These are phyloP conservation scores for Acanthoscelides obtectus DNA, from an alignment of 2,888 invertebrate genomes.

Conservation along the genomic window DNA sequence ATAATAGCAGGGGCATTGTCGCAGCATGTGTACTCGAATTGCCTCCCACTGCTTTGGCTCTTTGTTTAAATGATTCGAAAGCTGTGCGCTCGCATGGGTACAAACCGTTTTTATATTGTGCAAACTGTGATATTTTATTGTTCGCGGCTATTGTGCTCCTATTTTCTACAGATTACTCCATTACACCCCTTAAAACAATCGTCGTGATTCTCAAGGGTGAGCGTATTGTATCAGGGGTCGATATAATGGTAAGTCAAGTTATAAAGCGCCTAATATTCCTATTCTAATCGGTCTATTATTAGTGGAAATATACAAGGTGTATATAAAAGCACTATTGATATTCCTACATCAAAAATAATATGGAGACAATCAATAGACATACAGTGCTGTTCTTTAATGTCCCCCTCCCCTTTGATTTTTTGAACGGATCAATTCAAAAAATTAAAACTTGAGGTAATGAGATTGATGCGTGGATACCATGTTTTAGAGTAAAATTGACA, in stretches of 20 bases:
- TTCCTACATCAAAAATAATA: too few species aligned
- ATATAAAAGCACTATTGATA: too few species aligned
- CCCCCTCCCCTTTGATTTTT: too few species aligned
- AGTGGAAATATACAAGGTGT: too few species aligned
- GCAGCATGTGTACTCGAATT: slow-evolving; percentile 40
- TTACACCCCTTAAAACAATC: slow-evolving; percentile 36
- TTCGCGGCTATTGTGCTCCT: slow-evolving; percentile 38
- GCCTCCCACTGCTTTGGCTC: slow-evolving; percentile 43
- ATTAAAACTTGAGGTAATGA: too few species aligned
- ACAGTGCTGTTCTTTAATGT: too few species aligned
- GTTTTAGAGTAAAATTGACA: too few species aligned
- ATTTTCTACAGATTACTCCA: slow-evolving; percentile 31
- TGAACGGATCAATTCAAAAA: too few species aligned
- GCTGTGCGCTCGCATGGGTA: slow-evolving; percentile 36
- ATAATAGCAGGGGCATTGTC: slow-evolving; percentile 40
- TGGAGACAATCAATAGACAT: too few species aligned
- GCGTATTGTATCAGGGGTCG: background rate
- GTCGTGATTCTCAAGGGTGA: slow-evolving; percentile 18
- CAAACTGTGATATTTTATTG: slow-evolving; percentile 40
- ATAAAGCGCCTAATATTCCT: background rate
- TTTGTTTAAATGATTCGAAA: slow-evolving; percentile 42
- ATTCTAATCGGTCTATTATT: background rate
- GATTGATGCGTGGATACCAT: too few species aligned
- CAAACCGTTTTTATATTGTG: slow-evolving; percentile 34
- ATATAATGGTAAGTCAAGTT: background rate